These are phyloP conservation scores for Chaetodon trifasciatus DNA, from an alignment of 2,797 vertebrate genomes.

Conservation along the genomic window DNA sequence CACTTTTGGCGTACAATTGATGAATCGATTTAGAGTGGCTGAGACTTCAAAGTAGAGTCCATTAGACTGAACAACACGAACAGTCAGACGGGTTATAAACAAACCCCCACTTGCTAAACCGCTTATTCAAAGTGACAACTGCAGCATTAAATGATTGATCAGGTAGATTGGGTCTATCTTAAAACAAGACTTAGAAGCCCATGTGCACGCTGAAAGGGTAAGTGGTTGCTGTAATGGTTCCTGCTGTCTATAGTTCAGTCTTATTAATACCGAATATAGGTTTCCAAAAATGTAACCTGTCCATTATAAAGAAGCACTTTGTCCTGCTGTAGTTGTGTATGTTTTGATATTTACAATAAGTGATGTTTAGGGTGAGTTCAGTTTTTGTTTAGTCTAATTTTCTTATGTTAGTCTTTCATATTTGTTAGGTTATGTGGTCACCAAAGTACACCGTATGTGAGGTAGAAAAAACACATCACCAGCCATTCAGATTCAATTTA, in stretches of 20 bases:
- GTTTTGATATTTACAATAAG: neutral
- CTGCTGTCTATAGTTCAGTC: neutral
- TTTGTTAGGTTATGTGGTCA: neutral
- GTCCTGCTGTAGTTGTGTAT: neutral
- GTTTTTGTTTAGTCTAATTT: neutral
- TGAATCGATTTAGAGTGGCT: neutral
- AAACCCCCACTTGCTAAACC: neutral
- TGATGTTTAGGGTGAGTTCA: neutral
- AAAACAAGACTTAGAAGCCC: neutral
- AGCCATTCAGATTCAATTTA: neutral
- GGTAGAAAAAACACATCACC: neutral
- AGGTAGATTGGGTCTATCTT: neutral
- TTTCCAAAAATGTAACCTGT: neutral
- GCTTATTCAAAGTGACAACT: neutral
- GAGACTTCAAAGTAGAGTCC: constrained; percentile 22
- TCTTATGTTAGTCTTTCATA: neutral
- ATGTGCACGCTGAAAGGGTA: neutral
- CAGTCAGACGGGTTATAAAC: neutral
- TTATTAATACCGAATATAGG: neutral
- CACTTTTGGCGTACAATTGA: neutral
- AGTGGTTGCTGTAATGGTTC: neutral
- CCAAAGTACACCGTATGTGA: neutral
- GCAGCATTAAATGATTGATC: neutral
- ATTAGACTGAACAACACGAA: neutral
- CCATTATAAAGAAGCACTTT: neutral